These are phyloP conservation scores for Ips nitidus DNA, from an alignment of 1,140 invertebrate species.

Conservation along the genomic window DNA sequence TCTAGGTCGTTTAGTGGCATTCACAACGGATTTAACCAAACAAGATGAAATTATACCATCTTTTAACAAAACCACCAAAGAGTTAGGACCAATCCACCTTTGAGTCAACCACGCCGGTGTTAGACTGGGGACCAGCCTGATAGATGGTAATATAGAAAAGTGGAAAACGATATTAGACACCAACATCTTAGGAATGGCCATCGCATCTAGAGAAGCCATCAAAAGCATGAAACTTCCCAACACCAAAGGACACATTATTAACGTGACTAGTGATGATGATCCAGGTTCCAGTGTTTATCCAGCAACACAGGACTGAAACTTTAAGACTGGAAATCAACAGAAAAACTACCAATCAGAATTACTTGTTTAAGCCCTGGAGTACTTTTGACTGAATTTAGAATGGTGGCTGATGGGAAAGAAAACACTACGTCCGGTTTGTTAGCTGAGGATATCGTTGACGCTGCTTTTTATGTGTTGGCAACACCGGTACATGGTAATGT, in stretches of 20 bases:
- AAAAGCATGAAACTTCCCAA: slow-evolving; percentile 40
- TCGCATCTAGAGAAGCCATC: slow-evolving; percentile 60
- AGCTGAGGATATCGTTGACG: slow-evolving; percentile 8
- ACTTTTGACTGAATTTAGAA: slow-evolving; percentile 1
- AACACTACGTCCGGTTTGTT: neutral
- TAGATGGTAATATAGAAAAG: slow-evolving; percentile 9
- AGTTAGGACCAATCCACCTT: slow-evolving; percentile 65
- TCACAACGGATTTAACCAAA: slow-evolving; percentile 48
- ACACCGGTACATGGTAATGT: slow-evolving; percentile 17
- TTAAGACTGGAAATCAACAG: slow-evolving; percentile 57
- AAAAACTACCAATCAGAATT: slow-evolving; percentile 56
- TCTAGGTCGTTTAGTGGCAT: slow-evolving; percentile 27
- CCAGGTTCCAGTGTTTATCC: slow-evolving; percentile 56
- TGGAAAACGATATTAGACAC: slow-evolving; percentile 26
- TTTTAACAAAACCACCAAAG: slow-evolving; percentile 63
- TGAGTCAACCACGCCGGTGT: slow-evolving; percentile 74
- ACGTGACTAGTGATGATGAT: slow-evolving; percentile 34
- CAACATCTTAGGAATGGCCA: slow-evolving; percentile 51
- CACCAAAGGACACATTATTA: slow-evolving; percentile 17
- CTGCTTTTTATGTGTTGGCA: slow-evolving; percentile 5
- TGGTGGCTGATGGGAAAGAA: slow-evolving; percentile 2
- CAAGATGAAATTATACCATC: slow-evolving; percentile 64
- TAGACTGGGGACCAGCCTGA: slow-evolving; percentile 5
- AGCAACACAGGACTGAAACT: slow-evolving; percentile 60
- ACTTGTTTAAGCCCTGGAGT: slow-evolving; percentile 36